These are phyloP conservation scores for Sclerodermus sp. DNA, from an alignment of 2,888 invertebrate genomes.

Conservation along the genomic window DNA sequence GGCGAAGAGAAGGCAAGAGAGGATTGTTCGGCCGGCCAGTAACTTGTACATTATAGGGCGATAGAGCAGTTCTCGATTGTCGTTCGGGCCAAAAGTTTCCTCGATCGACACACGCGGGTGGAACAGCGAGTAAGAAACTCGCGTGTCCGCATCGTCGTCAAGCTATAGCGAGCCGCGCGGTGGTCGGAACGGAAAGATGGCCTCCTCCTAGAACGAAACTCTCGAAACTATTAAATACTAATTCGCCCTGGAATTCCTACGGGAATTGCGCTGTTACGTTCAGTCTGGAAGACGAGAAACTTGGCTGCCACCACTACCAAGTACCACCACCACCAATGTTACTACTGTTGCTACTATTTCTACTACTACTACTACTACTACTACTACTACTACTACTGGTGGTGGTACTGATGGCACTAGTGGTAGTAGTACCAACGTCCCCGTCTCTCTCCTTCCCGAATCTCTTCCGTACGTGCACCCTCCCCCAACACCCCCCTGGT, in stretches of 20 bases:
- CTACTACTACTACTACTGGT: too few relatives aligned
- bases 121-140: neutral
- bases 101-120: too few relatives aligned
- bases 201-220: slow-evolving; percentile 31
- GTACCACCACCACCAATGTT: too few relatives aligned
- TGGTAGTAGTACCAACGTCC: too few relatives aligned
- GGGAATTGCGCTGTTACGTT: slow-evolving; percentile 22
- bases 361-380: too few relatives aligned
- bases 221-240: slow-evolving; percentile 44
- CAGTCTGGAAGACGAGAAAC: slow-evolving; percentile 14
- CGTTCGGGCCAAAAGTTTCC: too few relatives aligned
- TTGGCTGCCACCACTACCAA: neutral
- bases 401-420: too few relatives aligned
- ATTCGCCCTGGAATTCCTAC: slow-evolving; percentile 31
- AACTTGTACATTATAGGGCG: too few relatives aligned
- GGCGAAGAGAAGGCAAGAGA: too few relatives aligned
- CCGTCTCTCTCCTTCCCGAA: neutral
- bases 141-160: neutral
- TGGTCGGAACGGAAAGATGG: slow-evolving; percentile 19
- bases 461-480: slow-evolving; percentile 6
- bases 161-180: neutral
- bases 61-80: too few relatives aligned
- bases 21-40: too few relatives aligned
- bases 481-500: neutral
- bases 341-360: neutral